phyloP scores from a whole-genome alignment of 2,888 invertebrate species.

The Agriotes lineatus region DNA sequence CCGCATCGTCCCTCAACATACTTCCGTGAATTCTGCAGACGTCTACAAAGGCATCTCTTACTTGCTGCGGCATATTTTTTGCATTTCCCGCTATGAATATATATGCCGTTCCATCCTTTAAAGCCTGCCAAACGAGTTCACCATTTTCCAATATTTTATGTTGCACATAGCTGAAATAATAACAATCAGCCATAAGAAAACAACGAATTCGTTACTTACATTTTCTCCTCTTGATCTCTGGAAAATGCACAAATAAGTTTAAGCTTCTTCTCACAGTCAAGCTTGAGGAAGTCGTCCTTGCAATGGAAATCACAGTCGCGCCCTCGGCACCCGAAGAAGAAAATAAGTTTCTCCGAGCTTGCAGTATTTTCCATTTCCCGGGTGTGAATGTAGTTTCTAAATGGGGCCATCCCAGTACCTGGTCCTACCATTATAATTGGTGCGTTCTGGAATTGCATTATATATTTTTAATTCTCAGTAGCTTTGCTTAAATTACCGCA shows the following conservation, averaged over 20 bases:
- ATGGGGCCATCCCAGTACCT: slow-evolving; percentile 97
- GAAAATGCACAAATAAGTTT: slow-evolving; percentile 89
- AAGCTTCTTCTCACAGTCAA: slow-evolving; percentile 70
- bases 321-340: slow-evolving; percentile 95
- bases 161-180: slow-evolving; percentile 89
- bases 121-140: slow-evolving; percentile 73
- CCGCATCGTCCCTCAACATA: slow-evolving; percentile 70
- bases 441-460: slow-evolving; percentile 63
- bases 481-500: slow-evolving; percentile 53
- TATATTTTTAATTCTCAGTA: not conserved
- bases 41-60: slow-evolving; percentile 79
- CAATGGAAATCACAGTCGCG: slow-evolving; percentile 87
- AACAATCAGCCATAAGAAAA: not conserved
- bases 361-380: slow-evolving; percentile 64
- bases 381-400: slow-evolving; percentile 86
- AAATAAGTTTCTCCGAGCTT: slow-evolving; percentile 66
- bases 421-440: slow-evolving; percentile 94
- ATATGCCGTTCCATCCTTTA: slow-evolving; percentile 72
- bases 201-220: slow-evolving; percentile 67
- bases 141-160: slow-evolving; percentile 79
- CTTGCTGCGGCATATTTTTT: slow-evolving; percentile 95
- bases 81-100: slow-evolving; percentile 94
- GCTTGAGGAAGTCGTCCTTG: slow-evolving; percentile 75
- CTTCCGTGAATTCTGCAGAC: slow-evolving; percentile 67
- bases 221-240: slow-evolving; percentile 86